Conservation (phyloP, 2,888 invertebrate genomes). For the Cremastobaeus sp. region DNA sequence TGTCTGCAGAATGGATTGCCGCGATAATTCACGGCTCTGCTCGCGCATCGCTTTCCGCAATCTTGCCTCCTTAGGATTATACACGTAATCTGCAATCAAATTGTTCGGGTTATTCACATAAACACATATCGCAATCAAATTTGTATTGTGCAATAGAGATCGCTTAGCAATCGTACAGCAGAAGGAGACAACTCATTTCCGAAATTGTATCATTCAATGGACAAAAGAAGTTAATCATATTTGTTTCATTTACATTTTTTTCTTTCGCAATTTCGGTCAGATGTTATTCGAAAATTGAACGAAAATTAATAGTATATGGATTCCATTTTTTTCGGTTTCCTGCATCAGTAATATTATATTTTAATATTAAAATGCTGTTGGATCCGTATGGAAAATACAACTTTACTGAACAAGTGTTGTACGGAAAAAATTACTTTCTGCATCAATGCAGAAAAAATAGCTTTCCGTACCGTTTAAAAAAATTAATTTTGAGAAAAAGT, state of each 20-base stretch:
- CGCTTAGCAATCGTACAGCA: not conserved
- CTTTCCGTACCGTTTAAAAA: slow-evolving; percentile 14
- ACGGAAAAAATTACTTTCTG: not conserved
- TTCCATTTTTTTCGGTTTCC: no score
- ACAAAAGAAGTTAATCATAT: no score
- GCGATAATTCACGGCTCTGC: slow-evolving; percentile 74
- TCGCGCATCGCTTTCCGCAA: slow-evolving; percentile 82
- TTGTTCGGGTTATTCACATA: slow-evolving; percentile 19
- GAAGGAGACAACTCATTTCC: not conserved
- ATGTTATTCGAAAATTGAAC: no score
- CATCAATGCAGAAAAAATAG: not conserved
- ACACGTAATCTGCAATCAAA: slow-evolving; percentile 80
- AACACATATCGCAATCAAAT: not conserved
- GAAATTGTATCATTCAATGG: no score
- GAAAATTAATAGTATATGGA: no score
- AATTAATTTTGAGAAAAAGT: slow-evolving; percentile 53
- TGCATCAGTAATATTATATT: no score
- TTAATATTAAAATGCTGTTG: no score
- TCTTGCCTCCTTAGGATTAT: slow-evolving; percentile 83
- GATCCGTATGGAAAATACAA: no score
- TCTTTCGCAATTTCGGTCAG: no score
- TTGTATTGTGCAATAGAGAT: no score
- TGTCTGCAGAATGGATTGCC: slow-evolving; percentile 73
- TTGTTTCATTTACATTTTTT: no score
- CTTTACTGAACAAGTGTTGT: not conserved